Base-by-base conservation (phyloP, 1,140 invertebrate species). In the Drosophila littoralis region DNA sequence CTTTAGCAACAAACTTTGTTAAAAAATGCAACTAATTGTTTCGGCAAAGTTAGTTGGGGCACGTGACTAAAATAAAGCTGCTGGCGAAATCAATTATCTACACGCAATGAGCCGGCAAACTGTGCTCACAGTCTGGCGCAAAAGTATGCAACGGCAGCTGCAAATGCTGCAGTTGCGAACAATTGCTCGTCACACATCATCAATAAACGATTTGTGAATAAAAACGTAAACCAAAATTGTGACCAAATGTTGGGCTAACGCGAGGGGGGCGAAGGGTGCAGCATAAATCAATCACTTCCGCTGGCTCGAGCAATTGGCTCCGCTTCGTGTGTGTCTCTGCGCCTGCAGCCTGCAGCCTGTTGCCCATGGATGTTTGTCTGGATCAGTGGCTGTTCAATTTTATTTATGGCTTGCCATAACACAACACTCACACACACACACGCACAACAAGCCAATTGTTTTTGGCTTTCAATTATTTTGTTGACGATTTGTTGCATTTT, bases 281-380 rank as follows among this genome's bases (percentile, higher is more conserved):
- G 52, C 83, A 88, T 88, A 88, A 88, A 88, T 88, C 83, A 88
- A 88, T 88, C 83, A 88, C 83, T 83, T 86, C 83, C 83, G 88
- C 69, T 74, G 54, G 69, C 61, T 83, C 50, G 65, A 86, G 68
- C 83, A 76, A 82, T 82, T 88, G 75, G 45, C 51, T 51, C 36
- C 33, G 42, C 51, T 17, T n/a, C 60, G 22, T 59, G 38, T 10
- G 22, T 59, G 38, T 10, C 40, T 13, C 38, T 32, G 22, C 54
- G 15, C 65, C 52, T 13, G 12, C 42, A n/a, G 9, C 9, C 9
- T 52, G 57, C 42, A 28, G 42, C 57, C 75, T 66, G 70, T 60
- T 68, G 66, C 32, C 32, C 12, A 35, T 28, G 13, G 40, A 28
- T 55, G 52, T 57, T 59, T 46, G 48, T 35, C 46, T 57, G 69